phyloP scores from a whole-genome alignment of 1,140 invertebrate species.

The Dinothrombium tinctorium region DNA sequence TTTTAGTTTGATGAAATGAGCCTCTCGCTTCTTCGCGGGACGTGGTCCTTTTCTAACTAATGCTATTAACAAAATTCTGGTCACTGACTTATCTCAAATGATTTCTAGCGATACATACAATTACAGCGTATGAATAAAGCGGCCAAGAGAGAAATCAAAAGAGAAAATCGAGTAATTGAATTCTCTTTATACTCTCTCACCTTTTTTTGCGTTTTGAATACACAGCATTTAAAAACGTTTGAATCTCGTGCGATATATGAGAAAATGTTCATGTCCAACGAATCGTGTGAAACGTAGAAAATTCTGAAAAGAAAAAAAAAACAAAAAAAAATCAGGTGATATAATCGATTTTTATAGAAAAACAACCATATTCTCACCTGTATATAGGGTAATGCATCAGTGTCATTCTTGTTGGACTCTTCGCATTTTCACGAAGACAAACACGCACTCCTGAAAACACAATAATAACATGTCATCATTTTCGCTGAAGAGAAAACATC shows the following conservation, averaged over 20 bases:
- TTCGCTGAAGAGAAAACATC: no score
- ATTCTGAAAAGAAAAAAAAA: slow-evolving; percentile 32
- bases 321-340: slow-evolving; percentile 1
- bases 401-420: slow-evolving; percentile 29
- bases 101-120: no score
- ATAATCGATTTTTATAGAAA: background rate
- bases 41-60: no score
- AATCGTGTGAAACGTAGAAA: slow-evolving; percentile 98
- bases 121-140: no score
- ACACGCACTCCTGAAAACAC: slow-evolving; percentile 52
- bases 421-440: slow-evolving; percentile 47
- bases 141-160: background rate
- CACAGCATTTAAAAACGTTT: slow-evolving; percentile 92
- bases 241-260: slow-evolving; percentile 93
- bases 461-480: no score
- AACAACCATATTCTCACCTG: slow-evolving; percentile 27
- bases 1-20: no score
- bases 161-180: background rate
- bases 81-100: background rate
- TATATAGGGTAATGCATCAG: slow-evolving; percentile 90
- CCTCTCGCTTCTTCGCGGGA: no score
- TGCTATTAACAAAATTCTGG: no score
- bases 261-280: slow-evolving; percentile 95
- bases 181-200: slow-evolving; percentile 21
- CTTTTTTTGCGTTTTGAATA: slow-evolving; percentile 97